Conservation (phyloP, 2,797 vertebrate genomes). For the Phoeniculus purpureus region DNA sequence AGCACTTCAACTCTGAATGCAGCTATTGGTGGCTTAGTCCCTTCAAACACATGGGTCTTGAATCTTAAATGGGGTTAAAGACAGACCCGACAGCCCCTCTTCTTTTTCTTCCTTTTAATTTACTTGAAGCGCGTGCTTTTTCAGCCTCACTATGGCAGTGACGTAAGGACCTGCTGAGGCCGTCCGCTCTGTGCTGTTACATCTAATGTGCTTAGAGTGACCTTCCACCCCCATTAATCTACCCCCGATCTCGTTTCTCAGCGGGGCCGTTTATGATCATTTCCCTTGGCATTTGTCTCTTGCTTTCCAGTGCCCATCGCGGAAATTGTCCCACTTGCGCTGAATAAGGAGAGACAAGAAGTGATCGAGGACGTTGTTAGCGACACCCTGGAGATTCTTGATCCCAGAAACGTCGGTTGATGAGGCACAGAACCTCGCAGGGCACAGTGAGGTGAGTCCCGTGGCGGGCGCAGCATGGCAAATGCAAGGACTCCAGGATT, state of each 20-base stretch:
- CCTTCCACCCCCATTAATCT: constrained; percentile 26
- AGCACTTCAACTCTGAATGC: not conserved
- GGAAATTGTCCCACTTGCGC: not conserved
- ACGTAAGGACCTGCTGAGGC: not conserved
- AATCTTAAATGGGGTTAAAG: not conserved
- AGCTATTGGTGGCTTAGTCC: not conserved
- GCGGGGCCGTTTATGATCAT: constrained; percentile 22
- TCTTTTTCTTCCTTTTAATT: not conserved
- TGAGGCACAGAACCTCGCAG: not conserved
- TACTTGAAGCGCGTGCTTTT: not conserved
- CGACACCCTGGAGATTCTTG: not conserved
- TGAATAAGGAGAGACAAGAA: constrained; percentile 29
- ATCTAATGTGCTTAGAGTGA: not conserved
- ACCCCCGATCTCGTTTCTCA: constrained; percentile 15
- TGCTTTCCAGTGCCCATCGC: constrained; percentile 31
- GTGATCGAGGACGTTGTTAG: not conserved
- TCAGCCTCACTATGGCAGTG: not conserved
- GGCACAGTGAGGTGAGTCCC: not conserved
- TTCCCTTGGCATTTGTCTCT: constrained; percentile 8
- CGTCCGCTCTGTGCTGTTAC: not conserved
- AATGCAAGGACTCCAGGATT: too few relatives aligned
- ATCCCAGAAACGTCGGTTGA: not conserved
- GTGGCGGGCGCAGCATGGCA: not conserved
- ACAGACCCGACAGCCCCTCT: not conserved
- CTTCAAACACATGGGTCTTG: not conserved